Conservation (phyloP, 1,140 invertebrate species). For the Lycorma delicatula region DNA sequence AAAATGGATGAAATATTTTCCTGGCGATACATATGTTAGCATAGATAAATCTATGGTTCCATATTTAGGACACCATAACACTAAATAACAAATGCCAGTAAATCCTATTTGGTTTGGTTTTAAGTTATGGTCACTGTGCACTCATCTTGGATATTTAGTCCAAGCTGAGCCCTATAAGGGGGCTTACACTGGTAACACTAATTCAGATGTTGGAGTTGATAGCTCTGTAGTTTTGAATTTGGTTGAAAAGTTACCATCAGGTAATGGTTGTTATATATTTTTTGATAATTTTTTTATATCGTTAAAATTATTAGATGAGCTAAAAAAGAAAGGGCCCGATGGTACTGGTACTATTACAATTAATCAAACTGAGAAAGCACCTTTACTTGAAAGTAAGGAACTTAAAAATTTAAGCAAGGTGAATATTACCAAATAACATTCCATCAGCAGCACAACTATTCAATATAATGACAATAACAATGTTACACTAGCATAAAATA, state of each 20-base stretch:
- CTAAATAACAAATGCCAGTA: background rate
- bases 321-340: background rate
- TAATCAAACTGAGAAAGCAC: background rate
- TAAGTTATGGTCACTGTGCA: background rate
- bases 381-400: background rate
- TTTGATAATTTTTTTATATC: background rate
- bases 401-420: background rate
- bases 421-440: background rate
- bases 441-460: background rate
- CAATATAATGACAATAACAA: background rate
- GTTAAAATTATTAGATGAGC: background rate
- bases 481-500: background rate
- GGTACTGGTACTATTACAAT: background rate
- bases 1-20: too few relatives aligned
- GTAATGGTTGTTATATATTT: background rate
- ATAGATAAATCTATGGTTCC: constrained; percentile 1
- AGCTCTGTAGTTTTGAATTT: background rate
- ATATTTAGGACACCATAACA: background rate
- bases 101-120: background rate
- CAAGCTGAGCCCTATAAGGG: background rate
- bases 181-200: background rate
- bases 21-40: too few relatives aligned
- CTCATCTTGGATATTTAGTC: background rate
- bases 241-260: background rate
- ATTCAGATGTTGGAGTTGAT: background rate